Evolutionary conservation across 2,888 invertebrate species (phyloP), one percentile per base, ranked within the genome.

Genomic region (Polietes domitor): DNA sequence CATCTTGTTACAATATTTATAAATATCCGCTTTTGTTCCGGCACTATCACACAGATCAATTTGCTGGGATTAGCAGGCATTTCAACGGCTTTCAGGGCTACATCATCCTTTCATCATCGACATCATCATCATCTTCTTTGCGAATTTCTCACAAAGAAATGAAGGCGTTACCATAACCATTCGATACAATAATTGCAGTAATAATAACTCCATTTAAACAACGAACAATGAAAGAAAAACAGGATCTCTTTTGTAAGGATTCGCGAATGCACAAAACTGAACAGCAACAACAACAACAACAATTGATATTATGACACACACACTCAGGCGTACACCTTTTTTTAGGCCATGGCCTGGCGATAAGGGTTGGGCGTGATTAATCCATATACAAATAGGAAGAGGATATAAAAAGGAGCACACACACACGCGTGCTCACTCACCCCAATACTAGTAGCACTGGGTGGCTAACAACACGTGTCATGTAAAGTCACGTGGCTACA

Each of bases 401-500:
- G 41, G 26, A 61, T 61, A 58, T 58, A 58, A 43, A 65, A 65
- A 65, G 12, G 19, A 32, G 19, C 41, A 41, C 17, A 12, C 65
- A 19, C 21, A 68, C 24, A 68, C 43, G 43, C 43, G 43, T 24
- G 19, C 41, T 32, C n/a, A 63, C 15, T 3, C 17, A 10, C 21
- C 9, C 55, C n/a, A n/a, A n/a, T n/a, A n/a, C n/a, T 71, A 47
- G 19, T 19, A 75, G 74, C 82, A 68, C 3, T 58, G 24, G 58
- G 7, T 41, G 72, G 81, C 81, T 81, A 84, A 76, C 53, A 75
- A 77, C 83, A 79, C 84, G 84, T 81, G 84, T 73, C 81, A 15
- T n/a, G 17, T 58, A 81, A 84, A 76, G 84, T 79, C 84, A 84
- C 84, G 84, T 84, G 84, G 53, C 84, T 24, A 58, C 37, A 77